A percentile compares a stretch with the other conserved stretches of the same genome.
These are phyloP conservation scores for Odontomachus brunneus DNA, from an alignment of 1,140 invertebrate species.

Conservation along the genomic window DNA sequence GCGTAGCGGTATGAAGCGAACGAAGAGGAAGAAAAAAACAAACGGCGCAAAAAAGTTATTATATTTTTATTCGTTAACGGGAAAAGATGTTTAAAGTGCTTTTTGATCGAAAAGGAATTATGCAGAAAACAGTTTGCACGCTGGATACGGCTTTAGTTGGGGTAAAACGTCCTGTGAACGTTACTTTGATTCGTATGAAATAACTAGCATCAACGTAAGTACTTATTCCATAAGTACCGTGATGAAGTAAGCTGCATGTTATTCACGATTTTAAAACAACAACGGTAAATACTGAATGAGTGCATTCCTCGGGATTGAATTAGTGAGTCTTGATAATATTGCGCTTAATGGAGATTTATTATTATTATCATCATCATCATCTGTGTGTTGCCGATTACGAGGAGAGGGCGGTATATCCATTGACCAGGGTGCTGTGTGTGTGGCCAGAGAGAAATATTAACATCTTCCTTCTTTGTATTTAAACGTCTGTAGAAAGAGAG, in stretches of 20 bases:
- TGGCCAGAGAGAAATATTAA: neutral
- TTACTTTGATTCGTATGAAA: neutral
- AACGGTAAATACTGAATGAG: too few species aligned
- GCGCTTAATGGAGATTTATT: too few species aligned
- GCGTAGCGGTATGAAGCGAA: neutral
- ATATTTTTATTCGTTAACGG: neutral
- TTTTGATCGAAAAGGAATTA: neutral
- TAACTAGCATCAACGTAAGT: too few species aligned
- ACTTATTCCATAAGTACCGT: too few species aligned
- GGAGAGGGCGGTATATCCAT: too few species aligned
- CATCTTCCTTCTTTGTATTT: slow-evolving; percentile 23
- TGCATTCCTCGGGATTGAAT: too few species aligned
- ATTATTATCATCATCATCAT: too few species aligned
- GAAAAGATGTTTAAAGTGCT: slow-evolving; percentile 2
- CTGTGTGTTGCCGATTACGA: too few species aligned
- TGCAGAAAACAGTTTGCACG: neutral
- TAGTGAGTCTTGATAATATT: too few species aligned
- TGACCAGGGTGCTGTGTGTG: too few species aligned
- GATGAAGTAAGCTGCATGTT: too few species aligned
- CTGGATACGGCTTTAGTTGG: neutral
- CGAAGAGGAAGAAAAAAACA: neutral
- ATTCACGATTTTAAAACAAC: too few species aligned
- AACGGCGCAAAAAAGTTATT: slow-evolving; percentile 14
- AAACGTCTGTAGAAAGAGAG: slow-evolving; percentile 14
- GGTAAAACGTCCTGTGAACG: neutral